Conservation (phyloP, 2,113 vertebrate species). For the Dipodomys merriami region DNA sequence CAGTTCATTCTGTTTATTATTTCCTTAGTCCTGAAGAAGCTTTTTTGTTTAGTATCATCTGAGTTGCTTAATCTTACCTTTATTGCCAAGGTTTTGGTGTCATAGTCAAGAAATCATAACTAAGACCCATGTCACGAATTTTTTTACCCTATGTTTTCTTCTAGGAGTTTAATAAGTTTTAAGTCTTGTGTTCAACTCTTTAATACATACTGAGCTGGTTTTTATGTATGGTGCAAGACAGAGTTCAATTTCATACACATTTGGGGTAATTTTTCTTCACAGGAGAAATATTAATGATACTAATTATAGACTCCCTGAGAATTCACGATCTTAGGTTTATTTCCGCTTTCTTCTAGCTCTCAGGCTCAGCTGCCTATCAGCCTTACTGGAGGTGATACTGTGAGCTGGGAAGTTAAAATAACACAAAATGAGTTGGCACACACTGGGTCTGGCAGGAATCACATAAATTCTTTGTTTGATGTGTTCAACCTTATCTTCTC, state of each 20-base stretch:
- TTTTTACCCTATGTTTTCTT: neutral
- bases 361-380: neutral
- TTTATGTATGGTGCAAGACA: neutral
- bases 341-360: neutral
- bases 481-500: neutral
- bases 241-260: neutral
- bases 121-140: neutral
- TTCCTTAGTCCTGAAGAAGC: neutral
- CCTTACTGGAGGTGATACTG: neutral
- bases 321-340: neutral
- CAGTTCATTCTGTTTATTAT: neutral
- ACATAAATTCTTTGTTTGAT: slow-evolving; percentile 4
- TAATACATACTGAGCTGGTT: neutral
- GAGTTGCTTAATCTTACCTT: neutral
- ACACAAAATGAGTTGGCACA: neutral
- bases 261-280: slow-evolving; percentile 5
- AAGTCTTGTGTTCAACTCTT: neutral
- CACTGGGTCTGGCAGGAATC: neutral
- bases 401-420: neutral
- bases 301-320: neutral
- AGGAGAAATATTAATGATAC: neutral
- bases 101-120: neutral
- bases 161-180: neutral
- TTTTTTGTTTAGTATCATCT: neutral
- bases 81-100: neutral